Evolutionary conservation across 1,140 invertebrate species (phyloP), one percentile per base, ranked within the genome.

Genomic region (Penaeus vannamei): DNA sequence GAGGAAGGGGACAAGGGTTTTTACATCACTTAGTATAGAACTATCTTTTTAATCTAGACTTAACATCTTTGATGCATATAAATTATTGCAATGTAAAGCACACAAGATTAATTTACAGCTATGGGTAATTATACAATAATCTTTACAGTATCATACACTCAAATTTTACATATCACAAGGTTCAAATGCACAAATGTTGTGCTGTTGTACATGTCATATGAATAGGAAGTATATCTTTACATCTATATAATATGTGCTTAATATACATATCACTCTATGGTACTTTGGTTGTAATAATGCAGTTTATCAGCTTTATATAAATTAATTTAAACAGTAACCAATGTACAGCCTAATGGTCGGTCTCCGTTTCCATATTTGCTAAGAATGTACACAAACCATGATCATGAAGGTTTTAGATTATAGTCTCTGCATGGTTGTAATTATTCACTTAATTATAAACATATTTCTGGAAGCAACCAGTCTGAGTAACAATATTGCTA

Each of bases 271-370:
- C 86, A 89, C 87, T 88, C 80, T 84, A 64, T 84, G 72, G 81
- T 84, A 89, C 87, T 89, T 89, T 89, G 87, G 87, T 89, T 89
- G 81, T 84, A 85, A 64, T 89, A 89, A 89, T 89, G 87, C 87
- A 84, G 42, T 89, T 85, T 32, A 32, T 76, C 42, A 76, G 26
- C 29, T 76, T 76, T 76, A 29, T 61, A 84, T 84, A 80, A 77
- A 72, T 26, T 84, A 76, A 60, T 59, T 46, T 86, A n/a, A 66
- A 46, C 59, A 59, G 59, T 60, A 53, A 26, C 72, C 72, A 86
- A 60, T 76, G 53, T 59, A 76, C 69, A 86, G n/a, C 60, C 72
- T 66, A 59, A 66, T 36, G 53, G 69, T 60, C 66, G 72, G 62
- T 59, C 46, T 23, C 53, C 26, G n/a, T 64, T 42, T 46, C 26